phyloP scores from a whole-genome alignment of 37 sponge, comb jelly and placozoan genomes.

The Trichoplax adhaerens region DNA sequence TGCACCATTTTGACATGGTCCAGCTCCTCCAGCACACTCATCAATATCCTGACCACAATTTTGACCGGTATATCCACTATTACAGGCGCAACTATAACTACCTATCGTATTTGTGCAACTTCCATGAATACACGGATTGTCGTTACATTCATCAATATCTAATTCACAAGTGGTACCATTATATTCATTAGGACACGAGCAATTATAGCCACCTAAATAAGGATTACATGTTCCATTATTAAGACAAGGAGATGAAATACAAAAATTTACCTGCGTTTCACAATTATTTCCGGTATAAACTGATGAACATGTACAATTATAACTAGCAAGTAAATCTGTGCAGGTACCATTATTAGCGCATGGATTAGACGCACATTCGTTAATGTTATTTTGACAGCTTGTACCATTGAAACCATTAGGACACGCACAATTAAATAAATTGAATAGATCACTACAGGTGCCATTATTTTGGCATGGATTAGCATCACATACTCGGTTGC shows the following conservation, averaged over 20 bases:
- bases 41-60: not conserved
- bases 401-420: constrained; percentile 24
- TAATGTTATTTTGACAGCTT: constrained; percentile 13
- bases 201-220: not conserved
- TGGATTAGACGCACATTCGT: constrained; percentile 10
- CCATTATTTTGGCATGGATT: constrained; percentile 5
- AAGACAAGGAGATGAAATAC: constrained; percentile 1
- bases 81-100: constrained; percentile 16
- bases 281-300: constrained; percentile 7
- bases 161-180: too few relatives aligned
- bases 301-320: not conserved
- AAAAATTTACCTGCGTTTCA: constrained; percentile 1
- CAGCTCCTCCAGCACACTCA: constrained; percentile 8
- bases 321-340: constrained; percentile 3
- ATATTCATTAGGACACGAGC: not conserved
- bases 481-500: too few relatives aligned
- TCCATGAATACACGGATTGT: constrained; percentile 9
- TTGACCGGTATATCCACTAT: constrained; percentile 6
- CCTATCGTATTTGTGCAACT: constrained; percentile 8
- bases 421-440: constrained; percentile 15
- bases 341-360: constrained; percentile 12
- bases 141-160: not conserved
- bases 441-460: constrained; percentile 3
- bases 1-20: constrained; percentile 8
- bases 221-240: not conserved